Conservation (phyloP, 1,140 invertebrate genomes). For the Penaeus vannamei region DNA sequence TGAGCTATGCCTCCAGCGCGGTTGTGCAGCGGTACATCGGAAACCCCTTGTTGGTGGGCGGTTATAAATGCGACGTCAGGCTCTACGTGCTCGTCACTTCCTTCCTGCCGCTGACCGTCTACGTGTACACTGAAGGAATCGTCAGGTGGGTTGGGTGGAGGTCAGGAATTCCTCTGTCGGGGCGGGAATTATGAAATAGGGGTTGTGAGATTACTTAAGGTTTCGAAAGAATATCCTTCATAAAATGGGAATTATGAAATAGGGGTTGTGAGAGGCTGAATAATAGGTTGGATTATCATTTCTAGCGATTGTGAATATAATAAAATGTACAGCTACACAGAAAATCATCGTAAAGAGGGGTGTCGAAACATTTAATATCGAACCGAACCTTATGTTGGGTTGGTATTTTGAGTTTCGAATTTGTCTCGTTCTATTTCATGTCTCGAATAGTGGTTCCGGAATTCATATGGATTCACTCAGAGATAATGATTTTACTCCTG, state of each 20-base stretch:
- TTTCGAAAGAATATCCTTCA: background rate
- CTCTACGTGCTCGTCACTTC: conserved; percentile 89
- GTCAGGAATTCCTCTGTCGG: no score
- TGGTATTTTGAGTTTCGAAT: no score
- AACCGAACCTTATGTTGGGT: no score
- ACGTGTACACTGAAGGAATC: conserved; percentile 86
- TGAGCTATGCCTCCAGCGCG: conserved; percentile 80
- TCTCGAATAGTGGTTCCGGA: no score
- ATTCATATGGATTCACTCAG: no score
- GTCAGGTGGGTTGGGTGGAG: conserved; percentile 76
- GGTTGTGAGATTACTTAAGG: background rate
- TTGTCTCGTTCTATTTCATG: no score
- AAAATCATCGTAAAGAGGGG: no score
- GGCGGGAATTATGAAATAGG: no score
- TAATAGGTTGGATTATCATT: background rate
- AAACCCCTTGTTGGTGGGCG: conserved; percentile 87
- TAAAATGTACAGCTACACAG: background rate
- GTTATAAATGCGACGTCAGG: conserved; percentile 86
- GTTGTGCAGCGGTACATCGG: conserved; percentile 88
- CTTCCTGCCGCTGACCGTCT: conserved; percentile 85
- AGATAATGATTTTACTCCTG: no score
- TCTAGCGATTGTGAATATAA: background rate
- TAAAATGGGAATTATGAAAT: background rate
- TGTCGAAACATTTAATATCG: no score
- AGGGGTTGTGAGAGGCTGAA: no score